Conservation (phyloP, 2,888 invertebrate species). For the Oxyscelio sp. region DNA sequence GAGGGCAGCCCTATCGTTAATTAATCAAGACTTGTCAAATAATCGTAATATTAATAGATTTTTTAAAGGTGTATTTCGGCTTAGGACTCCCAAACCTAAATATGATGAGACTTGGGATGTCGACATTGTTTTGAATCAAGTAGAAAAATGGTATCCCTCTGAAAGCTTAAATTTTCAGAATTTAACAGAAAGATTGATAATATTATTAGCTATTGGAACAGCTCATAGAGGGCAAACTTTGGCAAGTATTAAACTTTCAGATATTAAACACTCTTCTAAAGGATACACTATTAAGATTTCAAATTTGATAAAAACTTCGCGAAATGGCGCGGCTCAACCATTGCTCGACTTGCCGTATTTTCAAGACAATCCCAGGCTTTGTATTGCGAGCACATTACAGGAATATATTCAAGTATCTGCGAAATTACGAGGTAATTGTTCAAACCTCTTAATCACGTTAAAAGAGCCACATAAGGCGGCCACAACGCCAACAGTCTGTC, state of each 20-base stretch:
- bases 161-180: background rate
- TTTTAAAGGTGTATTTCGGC: slow-evolving; percentile 12
- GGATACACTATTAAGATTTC: slow-evolving; percentile 5
- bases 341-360: slow-evolving; percentile 8
- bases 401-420: background rate
- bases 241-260: background rate
- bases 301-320: slow-evolving; percentile 20
- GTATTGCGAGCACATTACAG: slow-evolving; percentile 1
- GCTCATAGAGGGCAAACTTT: slow-evolving; percentile 21
- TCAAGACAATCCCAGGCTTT: background rate
- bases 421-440: background rate
- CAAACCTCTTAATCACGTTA: slow-evolving; percentile 36
- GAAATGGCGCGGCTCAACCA: background rate
- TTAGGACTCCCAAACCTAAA: background rate
- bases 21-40: background rate
- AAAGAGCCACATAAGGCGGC: slow-evolving; percentile 50
- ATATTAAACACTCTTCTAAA: background rate
- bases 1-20: slow-evolving; percentile 54
- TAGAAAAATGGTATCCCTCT: slow-evolving; percentile 7
- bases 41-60: background rate
- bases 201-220: slow-evolving; percentile 17
- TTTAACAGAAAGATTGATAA: slow-evolving; percentile 1
- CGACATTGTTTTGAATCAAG: background rate
- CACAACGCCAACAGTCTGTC: slow-evolving; percentile 20
- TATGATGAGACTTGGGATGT: slow-evolving; percentile 25